Conservation (phyloP, 2,797 vertebrate species). For the Rhinoraja longicauda region DNA sequence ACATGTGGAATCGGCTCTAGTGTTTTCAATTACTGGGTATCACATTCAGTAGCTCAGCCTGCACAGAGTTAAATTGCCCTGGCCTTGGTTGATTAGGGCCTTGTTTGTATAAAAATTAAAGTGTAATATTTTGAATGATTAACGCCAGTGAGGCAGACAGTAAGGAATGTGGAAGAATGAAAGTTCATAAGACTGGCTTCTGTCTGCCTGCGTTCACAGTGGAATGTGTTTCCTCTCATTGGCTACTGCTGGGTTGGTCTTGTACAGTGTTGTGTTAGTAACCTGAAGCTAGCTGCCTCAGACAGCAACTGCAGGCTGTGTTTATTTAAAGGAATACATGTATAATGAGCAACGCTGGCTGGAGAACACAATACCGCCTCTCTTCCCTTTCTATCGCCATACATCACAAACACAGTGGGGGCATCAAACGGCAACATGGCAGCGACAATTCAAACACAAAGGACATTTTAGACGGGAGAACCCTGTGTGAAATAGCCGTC, state of each 20-base stretch:
- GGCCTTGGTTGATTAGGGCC: not conserved
- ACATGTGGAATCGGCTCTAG: too few relatives aligned
- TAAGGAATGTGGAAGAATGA: constrained; percentile 43
- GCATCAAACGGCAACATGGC: not conserved
- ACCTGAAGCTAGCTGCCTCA: constrained; percentile 51
- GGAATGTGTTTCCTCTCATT: constrained; percentile 50
- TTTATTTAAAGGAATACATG: constrained; percentile 53
- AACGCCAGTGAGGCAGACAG: constrained; percentile 21
- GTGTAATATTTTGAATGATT: constrained; percentile 38
- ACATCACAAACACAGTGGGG: constrained; percentile 55
- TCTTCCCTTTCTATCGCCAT: constrained; percentile 62
- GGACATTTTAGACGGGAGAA: not conserved
- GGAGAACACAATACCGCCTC: constrained; percentile 58
- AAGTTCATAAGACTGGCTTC: constrained; percentile 47
- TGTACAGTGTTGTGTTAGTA: constrained; percentile 52
- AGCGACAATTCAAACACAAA: not conserved
- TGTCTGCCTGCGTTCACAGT: constrained; percentile 48
- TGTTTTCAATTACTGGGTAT: not conserved
- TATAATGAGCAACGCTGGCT: constrained; percentile 56
- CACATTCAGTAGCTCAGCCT: not conserved
- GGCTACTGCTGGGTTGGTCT: constrained; percentile 44
- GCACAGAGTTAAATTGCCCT: not conserved
- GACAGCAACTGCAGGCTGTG: constrained; percentile 52
- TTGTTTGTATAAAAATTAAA: constrained; percentile 39
- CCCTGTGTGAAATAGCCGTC: too few relatives aligned